Evolutionary conservation across 2,888 invertebrate species (phyloP).

Genomic region (Heliothis peltigera): DNA sequence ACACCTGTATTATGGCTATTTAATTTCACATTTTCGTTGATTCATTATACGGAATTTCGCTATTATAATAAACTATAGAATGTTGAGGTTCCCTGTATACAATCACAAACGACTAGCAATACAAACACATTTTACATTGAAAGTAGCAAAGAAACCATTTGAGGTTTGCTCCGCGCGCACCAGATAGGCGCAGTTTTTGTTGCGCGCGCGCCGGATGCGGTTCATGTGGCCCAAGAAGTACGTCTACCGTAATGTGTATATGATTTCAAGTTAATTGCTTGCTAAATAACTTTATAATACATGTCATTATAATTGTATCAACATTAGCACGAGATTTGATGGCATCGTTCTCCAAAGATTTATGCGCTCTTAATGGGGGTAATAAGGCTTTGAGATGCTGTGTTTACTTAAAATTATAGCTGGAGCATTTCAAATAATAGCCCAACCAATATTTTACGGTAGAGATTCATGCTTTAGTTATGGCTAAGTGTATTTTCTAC

Average conservation of each 20-base stretch:
- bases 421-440: neutral
- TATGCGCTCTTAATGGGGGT: constrained; percentile 19
- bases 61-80: constrained; percentile 55
- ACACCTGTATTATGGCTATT: constrained; percentile 26
- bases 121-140: constrained; percentile 79
- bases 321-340: constrained; percentile 57
- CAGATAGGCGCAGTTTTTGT: constrained; percentile 76
- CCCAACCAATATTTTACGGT: neutral
- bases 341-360: constrained; percentile 45
- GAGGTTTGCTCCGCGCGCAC: constrained; percentile 79
- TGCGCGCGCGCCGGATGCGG: constrained; percentile 85
- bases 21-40: constrained; percentile 13
- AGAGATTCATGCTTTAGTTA: no score
- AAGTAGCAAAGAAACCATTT: constrained; percentile 81
- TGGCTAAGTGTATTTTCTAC: no score
- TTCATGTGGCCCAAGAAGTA: constrained; percentile 54
- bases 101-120: constrained; percentile 69
- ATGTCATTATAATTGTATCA: constrained; percentile 72
- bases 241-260: constrained; percentile 73
- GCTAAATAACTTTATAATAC: constrained; percentile 77
- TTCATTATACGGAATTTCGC: neutral
- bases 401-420: neutral
- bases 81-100: constrained; percentile 69
- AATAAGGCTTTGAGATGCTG: neutral
- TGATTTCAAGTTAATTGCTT: constrained; percentile 78